Evolutionary conservation across 2,113 vertebrate genomes (phyloP), one percentile per base, ranked within the genome.

Genomic region (Microcebus griseorufus): DNA sequence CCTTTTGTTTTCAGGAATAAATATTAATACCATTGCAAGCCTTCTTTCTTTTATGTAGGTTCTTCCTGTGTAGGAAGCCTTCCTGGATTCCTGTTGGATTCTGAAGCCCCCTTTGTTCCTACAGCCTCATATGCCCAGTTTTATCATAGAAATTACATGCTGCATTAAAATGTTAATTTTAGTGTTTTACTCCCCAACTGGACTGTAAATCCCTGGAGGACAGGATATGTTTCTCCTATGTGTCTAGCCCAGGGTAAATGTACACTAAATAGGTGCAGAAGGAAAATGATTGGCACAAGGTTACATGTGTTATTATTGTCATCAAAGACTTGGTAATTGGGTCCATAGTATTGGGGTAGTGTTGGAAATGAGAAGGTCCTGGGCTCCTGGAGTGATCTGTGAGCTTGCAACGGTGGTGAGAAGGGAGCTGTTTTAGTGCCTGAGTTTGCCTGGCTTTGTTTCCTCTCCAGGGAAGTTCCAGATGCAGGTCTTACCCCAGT

Each of bases 401-500:
- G 37, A 95, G 39, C 1, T 45, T 81, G 58, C 51, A 87, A 27
- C 80, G 20, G 9, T n/a, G 0, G 18, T 96, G 67, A 83, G 39
- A 17, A 86, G 45, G 88, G 64, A 83, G 11, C 73, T n/a, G 1
- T 25, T 53, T 39, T 37, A 80, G 72, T 42, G 4, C 0, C 37
- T 94, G 86, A 55, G 48, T 42, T 93, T 42, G 5, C 5, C 45
- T 90, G 87, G 25, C 73, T 97, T 89, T 98, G 7, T 98, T 88
- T 94, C 18, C 20, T 96, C 51, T 65, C 9, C 98, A 99, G 99
- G 99, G 83, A 99, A 99, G 98, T 99, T 99, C 97, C 99, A 99
- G 99, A 99, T 99, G 99, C 99, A 99, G 98, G 99, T 99, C 69
- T 99, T 99, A 51, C 99, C 99, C 1, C 99, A 99, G 98, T 99